Percentiles rank a stretch among this genome's conserved stretches.
These are phyloP conservation scores for Atethmia centrago DNA, from an alignment of 2,888 invertebrate species.

Conservation along the genomic window DNA sequence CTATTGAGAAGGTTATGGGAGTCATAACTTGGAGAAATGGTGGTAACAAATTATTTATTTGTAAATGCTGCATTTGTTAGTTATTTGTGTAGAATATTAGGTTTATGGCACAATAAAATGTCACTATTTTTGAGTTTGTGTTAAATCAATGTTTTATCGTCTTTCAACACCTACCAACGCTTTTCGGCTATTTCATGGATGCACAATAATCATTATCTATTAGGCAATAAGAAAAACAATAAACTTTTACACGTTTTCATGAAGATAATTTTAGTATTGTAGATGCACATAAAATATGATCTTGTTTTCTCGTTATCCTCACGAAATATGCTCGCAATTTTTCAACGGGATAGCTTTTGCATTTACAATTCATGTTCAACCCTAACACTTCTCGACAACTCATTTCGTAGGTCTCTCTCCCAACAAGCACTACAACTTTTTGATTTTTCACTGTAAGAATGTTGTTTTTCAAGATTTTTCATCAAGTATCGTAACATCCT, in stretches of 20 bases:
- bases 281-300: slow-evolving; percentile 19
- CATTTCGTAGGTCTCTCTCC: not conserved
- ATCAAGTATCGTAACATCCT: not conserved
- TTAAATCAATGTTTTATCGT: slow-evolving; percentile 11
- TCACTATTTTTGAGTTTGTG: slow-evolving; percentile 4
- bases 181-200: slow-evolving; percentile 11
- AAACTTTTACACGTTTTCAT: slow-evolving; percentile 5
- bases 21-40: slow-evolving; percentile 24
- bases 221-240: not conserved
- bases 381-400: slow-evolving; percentile 18
- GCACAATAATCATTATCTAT: slow-evolving; percentile 11
- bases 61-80: slow-evolving; percentile 11
- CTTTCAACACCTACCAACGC: slow-evolving; percentile 4
- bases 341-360: slow-evolving; percentile 21
- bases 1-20: slow-evolving; percentile 49
- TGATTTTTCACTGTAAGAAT: not conserved
- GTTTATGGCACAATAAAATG: slow-evolving; percentile 31
- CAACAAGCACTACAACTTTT: not conserved
- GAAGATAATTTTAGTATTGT: slow-evolving; percentile 5
- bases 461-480: not conserved
- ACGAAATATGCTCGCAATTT: slow-evolving; percentile 30
- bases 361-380: slow-evolving; percentile 30
- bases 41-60: slow-evolving; percentile 43
- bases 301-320: slow-evolving; percentile 27
- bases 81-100: slow-evolving; percentile 24